Percentiles rank a stretch among this genome's conserved stretches.
These are phyloP conservation scores for Dioctria linearis DNA, from an alignment of 2,888 invertebrate species.

Conservation along the genomic window DNA sequence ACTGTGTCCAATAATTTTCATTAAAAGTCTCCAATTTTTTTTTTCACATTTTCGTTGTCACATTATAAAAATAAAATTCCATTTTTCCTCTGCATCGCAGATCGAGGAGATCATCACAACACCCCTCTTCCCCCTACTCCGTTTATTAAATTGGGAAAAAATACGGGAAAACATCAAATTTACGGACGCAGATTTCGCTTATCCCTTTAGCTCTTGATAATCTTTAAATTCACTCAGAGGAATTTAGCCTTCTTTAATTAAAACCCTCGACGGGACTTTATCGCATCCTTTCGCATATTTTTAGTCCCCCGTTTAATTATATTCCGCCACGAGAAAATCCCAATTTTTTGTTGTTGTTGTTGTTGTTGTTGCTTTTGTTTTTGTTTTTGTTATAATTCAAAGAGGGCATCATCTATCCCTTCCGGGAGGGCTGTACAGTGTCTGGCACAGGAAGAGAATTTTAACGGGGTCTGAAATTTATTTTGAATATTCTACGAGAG, in stretches of 20 bases:
- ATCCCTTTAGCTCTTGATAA: constrained; percentile 33
- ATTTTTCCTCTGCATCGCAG: constrained; percentile 23
- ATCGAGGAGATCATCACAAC: not conserved
- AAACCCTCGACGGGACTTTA: constrained; percentile 42
- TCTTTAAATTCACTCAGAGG: constrained; percentile 47
- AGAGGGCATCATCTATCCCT: constrained; percentile 14
- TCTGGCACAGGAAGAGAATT: not conserved
- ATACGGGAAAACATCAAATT: constrained; percentile 10
- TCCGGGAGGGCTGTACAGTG: constrained; percentile 5
- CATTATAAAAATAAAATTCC: constrained; percentile 7
- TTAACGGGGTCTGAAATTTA: constrained; percentile 35
- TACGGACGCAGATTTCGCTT: not conserved
- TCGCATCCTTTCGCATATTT: constrained; percentile 50
- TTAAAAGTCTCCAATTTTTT: too few relatives aligned
- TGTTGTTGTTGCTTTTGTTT: not conserved
- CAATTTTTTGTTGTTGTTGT: constrained; percentile 7
- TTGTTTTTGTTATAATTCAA: not conserved
- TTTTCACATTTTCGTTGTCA: too few relatives aligned
- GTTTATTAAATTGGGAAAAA: not conserved
- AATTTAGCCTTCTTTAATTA: constrained; percentile 41
- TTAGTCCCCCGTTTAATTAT: constrained; percentile 42
- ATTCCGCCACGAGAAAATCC: constrained; percentile 38
- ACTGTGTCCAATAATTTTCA: too few relatives aligned
- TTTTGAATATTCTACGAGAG: constrained; percentile 36
- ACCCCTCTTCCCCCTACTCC: too few relatives aligned